phyloP scores from a whole-genome alignment of 2,888 invertebrate species.

The Leucoma salicis region DNA sequence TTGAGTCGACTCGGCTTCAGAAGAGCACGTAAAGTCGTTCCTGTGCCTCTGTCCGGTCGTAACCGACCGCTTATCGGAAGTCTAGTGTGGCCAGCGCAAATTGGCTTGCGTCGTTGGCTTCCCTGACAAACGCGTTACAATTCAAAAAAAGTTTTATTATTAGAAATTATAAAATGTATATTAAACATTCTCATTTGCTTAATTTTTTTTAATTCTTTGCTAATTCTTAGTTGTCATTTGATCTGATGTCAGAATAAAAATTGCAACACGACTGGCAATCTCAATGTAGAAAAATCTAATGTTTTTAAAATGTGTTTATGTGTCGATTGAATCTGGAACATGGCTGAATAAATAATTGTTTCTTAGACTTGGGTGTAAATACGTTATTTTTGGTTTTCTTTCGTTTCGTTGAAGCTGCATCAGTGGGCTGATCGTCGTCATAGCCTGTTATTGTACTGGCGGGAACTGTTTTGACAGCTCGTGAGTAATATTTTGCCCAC shows the following conservation, averaged over 20 bases:
- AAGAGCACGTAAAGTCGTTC: no score
- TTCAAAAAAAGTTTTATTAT: no score
- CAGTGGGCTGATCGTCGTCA: background rate
- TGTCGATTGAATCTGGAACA: conserved; percentile 12
- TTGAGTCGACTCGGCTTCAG: no score
- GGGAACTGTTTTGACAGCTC: background rate
- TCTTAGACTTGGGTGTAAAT: conserved; percentile 5
- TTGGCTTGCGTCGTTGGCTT: no score
- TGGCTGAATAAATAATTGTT: conserved; percentile 20
- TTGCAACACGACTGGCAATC: background rate
- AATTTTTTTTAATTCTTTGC: no score
- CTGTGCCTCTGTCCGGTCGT: no score
- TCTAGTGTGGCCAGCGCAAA: no score
- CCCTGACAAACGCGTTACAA: no score
- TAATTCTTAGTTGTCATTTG: no score
- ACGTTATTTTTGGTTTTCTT: conserved; percentile 4
- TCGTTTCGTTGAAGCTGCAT: background rate
- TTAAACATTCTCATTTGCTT: no score
- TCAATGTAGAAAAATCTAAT: background rate
- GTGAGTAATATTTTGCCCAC: background rate
- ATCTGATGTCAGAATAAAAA: background rate
- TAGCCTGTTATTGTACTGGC: background rate
- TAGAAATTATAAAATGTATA: no score
- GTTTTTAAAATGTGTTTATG: background rate
- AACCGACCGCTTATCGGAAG: no score